A percentile compares a stretch with the other conserved stretches of the same genome.
phyloP scores from a whole-genome alignment of 2,888 invertebrate genomes.

The Dascillus cervinus region DNA sequence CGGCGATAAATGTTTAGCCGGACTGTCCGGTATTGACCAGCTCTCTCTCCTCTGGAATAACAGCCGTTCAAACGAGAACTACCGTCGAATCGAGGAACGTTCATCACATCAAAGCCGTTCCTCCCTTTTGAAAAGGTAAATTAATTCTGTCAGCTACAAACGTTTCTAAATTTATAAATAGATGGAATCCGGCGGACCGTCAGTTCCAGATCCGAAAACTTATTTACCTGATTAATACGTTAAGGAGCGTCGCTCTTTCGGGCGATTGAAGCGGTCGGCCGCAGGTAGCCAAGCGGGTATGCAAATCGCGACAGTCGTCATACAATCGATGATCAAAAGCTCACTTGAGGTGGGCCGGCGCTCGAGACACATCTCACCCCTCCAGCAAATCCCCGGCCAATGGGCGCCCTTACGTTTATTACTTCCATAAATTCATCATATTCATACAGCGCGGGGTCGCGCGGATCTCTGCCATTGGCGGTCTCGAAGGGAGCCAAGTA shows the following conservation, averaged over 20 bases:
- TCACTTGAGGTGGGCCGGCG: slow-evolving; percentile 22
- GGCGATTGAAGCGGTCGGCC: slow-evolving; percentile 26
- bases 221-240: no score
- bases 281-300: slow-evolving; percentile 25
- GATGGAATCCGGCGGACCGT: slow-evolving; percentile 19
- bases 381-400: slow-evolving; percentile 52
- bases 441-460: slow-evolving; percentile 38
- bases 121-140: slow-evolving; percentile 25
- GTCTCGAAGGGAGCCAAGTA: slow-evolving; percentile 35
- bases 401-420: slow-evolving; percentile 62
- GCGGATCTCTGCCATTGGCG: slow-evolving; percentile 47
- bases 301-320: slow-evolving; percentile 22
- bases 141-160: slow-evolving; percentile 31
- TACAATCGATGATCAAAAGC: slow-evolving; percentile 22
- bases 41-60: slow-evolving; percentile 11
- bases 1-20: slow-evolving; percentile 25
- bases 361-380: slow-evolving; percentile 40
- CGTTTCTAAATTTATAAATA: slow-evolving; percentile 20
- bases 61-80: slow-evolving; percentile 12
- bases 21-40: slow-evolving; percentile 23
- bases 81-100: slow-evolving; percentile 18
- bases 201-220: slow-evolving; percentile 20
- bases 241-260: slow-evolving; percentile 26
- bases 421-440: slow-evolving; percentile 69
- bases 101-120: slow-evolving; percentile 26